Evolutionary conservation across 2,797 vertebrate species (phyloP).

Genomic region (Garrulus glandarius): DNA sequence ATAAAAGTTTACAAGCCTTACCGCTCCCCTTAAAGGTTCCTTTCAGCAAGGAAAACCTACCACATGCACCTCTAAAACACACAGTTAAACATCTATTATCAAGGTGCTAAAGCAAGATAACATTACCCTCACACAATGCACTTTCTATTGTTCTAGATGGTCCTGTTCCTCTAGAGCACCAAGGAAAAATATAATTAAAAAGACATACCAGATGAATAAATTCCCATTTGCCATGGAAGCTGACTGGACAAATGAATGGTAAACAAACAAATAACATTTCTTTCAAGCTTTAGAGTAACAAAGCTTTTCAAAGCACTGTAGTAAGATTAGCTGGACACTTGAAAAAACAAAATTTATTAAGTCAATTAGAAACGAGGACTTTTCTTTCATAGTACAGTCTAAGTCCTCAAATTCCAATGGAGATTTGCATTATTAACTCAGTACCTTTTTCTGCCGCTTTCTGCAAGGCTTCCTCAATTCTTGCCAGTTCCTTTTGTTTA

Average conservation of each 20-base stretch:
- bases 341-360: background rate
- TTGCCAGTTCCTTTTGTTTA: constrained; percentile 90
- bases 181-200: background rate
- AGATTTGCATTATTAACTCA: background rate
- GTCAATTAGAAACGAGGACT: background rate
- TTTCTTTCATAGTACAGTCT: background rate
- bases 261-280: background rate
- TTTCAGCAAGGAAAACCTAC: background rate
- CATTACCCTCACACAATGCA: background rate
- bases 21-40: background rate
- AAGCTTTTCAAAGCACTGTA: background rate
- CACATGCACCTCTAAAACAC: background rate
- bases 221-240: background rate
- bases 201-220: background rate
- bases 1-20: background rate
- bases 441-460: constrained; percentile 87
- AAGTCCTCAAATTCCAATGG: background rate
- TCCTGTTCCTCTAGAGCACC: background rate
- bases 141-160: background rate
- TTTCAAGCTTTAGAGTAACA: background rate
- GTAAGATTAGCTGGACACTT: background rate
- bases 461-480: constrained; percentile 91
- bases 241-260: background rate
- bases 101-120: background rate
- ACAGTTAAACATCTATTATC: background rate